Evolutionary conservation across 64 coral and sea anemone species (phyloP).

Genomic region (Actinia tenebrosa): DNA sequence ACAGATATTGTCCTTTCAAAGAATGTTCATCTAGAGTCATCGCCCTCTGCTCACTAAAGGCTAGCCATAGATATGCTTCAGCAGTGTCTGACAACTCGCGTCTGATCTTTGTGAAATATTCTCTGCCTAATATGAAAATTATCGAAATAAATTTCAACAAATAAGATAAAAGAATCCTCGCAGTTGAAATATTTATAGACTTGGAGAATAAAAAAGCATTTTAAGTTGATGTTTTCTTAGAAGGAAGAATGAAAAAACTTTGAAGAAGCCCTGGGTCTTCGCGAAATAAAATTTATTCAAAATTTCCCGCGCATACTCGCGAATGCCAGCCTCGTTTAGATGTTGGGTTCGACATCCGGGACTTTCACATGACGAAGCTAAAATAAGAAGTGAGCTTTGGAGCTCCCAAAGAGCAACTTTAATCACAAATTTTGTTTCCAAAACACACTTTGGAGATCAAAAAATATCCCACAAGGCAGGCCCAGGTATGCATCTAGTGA

Average conservation of each 20-base stretch:
- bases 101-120: not conserved
- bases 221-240: not conserved
- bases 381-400: not conserved
- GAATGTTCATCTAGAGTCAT: not conserved
- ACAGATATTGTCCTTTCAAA: not conserved
- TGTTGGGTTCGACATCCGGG: not conserved
- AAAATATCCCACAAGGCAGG: not conserved
- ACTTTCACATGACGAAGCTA: conserved; percentile 25
- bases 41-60: not conserved
- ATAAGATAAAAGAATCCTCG: not conserved
- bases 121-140: not conserved
- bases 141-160: not conserved
- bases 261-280: not conserved
- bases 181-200: not conserved
- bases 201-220: not conserved
- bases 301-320: conserved; percentile 28
- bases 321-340: conserved; percentile 34
- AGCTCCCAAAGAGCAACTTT: not conserved
- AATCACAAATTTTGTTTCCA: not conserved
- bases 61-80: not conserved
- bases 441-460: not conserved
- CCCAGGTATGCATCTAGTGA: not conserved
- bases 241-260: not conserved
- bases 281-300: not conserved
- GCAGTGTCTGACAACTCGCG: not conserved